Evolutionary conservation across 2,113 vertebrate species (phyloP).

Genomic region (Bostrychus sinensis): DNA sequence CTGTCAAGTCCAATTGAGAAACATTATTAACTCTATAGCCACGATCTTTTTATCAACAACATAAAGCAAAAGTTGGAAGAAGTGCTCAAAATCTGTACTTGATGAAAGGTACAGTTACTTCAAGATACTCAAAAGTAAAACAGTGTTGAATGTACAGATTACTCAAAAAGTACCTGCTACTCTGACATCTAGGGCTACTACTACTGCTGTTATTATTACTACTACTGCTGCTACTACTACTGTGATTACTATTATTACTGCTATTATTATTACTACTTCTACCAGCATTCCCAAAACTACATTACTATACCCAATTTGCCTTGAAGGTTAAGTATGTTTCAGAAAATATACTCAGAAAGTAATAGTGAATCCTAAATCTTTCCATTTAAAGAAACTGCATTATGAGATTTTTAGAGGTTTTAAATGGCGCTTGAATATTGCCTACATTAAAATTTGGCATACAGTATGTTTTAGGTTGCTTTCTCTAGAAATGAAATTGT

Average conservation of each 20-base stretch:
- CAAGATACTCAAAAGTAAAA: background rate
- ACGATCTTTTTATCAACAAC: background rate
- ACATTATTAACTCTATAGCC: constrained; percentile 1
- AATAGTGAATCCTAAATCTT: too few species aligned
- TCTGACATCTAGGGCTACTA: too few species aligned
- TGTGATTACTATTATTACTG: background rate
- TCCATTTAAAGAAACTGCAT: too few species aligned
- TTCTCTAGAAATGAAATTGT: background rate
- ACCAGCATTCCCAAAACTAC: too few species aligned
- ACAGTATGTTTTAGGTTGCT: background rate
- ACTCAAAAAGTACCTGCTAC: too few species aligned
- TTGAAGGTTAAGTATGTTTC: too few species aligned
- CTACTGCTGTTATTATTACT: background rate
- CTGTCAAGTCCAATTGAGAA: constrained; percentile 21
- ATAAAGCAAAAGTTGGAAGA: background rate
- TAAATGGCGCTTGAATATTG: too few species aligned
- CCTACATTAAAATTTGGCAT: background rate
- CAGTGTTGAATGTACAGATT: too few species aligned
- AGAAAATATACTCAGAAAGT: too few species aligned
- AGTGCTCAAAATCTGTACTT: background rate
- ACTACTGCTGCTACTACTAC: background rate
- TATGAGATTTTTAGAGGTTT: too few species aligned
- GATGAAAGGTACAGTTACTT: background rate
- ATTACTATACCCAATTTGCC: too few species aligned
- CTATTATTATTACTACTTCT: too few species aligned